Conservation (phyloP, 2,797 vertebrate genomes). For the Falco concolor region DNA sequence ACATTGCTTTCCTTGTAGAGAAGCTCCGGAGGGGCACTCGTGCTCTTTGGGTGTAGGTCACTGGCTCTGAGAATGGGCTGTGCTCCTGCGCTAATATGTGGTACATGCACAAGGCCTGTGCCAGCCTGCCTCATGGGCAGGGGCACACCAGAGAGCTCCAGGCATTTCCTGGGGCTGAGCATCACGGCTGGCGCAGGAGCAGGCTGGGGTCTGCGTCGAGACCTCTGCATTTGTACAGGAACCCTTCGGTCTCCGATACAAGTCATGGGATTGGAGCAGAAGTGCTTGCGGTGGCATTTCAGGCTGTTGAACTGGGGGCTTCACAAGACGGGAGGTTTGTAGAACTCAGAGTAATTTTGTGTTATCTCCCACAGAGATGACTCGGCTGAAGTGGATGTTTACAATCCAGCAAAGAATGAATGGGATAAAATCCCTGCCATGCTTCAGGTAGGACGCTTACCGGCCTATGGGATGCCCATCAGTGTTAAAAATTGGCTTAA, state of each 20-base stretch:
- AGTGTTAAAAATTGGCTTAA: background rate
- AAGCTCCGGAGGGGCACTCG: background rate
- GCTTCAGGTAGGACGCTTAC: conserved; percentile 84
- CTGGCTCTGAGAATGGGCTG: background rate
- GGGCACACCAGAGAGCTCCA: background rate
- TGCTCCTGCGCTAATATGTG: background rate
- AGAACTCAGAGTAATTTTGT: background rate
- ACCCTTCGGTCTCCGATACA: fast-evolving
- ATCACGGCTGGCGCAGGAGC: background rate
- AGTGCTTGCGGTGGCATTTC: background rate
- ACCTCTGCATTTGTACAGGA: fast-evolving
- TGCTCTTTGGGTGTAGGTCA: background rate
- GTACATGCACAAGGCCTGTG: fast-evolving
- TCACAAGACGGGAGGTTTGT: background rate
- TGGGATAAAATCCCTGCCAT: conserved; percentile 95
- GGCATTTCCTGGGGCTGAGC: background rate
- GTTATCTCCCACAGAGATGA: conserved; percentile 81
- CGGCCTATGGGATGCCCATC: fast-evolving
- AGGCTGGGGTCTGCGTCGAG: background rate
- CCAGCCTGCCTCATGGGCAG: background rate
- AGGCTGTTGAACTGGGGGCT: background rate
- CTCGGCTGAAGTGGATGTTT: conserved; percentile 92
- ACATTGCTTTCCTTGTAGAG: background rate
- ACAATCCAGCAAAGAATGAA: conserved; percentile 88
- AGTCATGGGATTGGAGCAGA: background rate